Conservation (phyloP, 2,797 vertebrate genomes). For the Parotocinclus haroldoi region DNA sequence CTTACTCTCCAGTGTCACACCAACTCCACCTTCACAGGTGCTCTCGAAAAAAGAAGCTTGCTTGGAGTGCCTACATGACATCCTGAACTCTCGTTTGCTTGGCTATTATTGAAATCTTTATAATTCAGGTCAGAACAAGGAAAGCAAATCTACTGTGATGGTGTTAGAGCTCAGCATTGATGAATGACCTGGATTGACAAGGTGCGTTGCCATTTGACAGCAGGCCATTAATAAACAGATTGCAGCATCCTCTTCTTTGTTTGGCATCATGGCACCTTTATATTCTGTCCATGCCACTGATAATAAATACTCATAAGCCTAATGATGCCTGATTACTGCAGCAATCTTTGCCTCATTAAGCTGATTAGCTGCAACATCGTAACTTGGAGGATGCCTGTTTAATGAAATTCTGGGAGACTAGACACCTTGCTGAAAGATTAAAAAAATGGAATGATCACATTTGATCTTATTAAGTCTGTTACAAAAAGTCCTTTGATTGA, state of each 20-base stretch:
- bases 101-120: slow-evolving; percentile 64
- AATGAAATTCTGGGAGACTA: slow-evolving; percentile 64
- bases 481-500: not conserved
- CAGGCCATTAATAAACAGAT: slow-evolving; percentile 76
- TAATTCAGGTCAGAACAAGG: slow-evolving; percentile 67
- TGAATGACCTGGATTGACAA: slow-evolving; percentile 67
- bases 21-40: slow-evolving; percentile 33
- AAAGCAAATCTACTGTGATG: slow-evolving; percentile 68
- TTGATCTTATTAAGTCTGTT: slow-evolving; percentile 45
- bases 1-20: slow-evolving; percentile 26
- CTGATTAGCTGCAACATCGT: slow-evolving; percentile 76
- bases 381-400: slow-evolving; percentile 68
- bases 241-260: slow-evolving; percentile 67
- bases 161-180: slow-evolving; percentile 59
- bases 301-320: slow-evolving; percentile 86
- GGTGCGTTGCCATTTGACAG: slow-evolving; percentile 70
- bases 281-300: slow-evolving; percentile 73
- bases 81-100: slow-evolving; percentile 62
- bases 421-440: slow-evolving; percentile 49
- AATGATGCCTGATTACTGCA: slow-evolving; percentile 82
- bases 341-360: slow-evolving; percentile 84
- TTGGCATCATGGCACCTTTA: slow-evolving; percentile 72
- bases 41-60: slow-evolving; percentile 48
- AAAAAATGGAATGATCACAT: slow-evolving; percentile 27
- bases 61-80: slow-evolving; percentile 63